These are phyloP conservation scores for Zaprionus taronus DNA, from an alignment of 1,140 invertebrate species.

Conservation along the genomic window DNA sequence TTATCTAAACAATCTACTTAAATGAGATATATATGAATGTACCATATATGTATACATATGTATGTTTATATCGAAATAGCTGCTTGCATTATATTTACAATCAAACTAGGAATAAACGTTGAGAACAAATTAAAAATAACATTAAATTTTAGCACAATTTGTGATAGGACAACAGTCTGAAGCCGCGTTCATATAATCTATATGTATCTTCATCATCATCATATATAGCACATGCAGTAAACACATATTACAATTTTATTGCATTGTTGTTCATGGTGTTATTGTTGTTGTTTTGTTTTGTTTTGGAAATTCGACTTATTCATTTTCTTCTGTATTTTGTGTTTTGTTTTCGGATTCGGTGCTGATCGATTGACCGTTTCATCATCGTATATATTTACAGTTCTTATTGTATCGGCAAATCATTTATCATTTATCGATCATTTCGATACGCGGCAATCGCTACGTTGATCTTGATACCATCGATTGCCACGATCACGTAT, in stretches of 20 bases:
- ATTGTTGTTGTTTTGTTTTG: constrained; percentile 17
- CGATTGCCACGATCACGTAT: constrained; percentile 13
- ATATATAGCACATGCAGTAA: constrained; percentile 36
- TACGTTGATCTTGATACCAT: not conserved
- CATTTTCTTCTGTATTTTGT: not conserved
- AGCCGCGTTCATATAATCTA: constrained; percentile 30
- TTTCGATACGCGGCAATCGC: constrained; percentile 19
- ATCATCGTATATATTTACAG: constrained; percentile 41
- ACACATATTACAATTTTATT: constrained; percentile 53
- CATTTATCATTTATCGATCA: constrained; percentile 11
- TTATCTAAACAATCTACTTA: not conserved
- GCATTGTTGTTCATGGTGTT: constrained; percentile 21
- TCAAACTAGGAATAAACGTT: constrained; percentile 41
- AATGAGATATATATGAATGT: not conserved
- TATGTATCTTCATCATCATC: not conserved
- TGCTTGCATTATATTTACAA: constrained; percentile 48
- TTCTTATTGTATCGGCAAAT: constrained; percentile 9
- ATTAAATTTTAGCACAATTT: constrained; percentile 34
- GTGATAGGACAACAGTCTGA: constrained; percentile 41
- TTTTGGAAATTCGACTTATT: constrained; percentile 43
- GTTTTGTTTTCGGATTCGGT: constrained; percentile 23
- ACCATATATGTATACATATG: not conserved
- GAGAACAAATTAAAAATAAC: constrained; percentile 42
- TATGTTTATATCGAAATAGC: constrained; percentile 13
- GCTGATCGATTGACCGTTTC: constrained; percentile 21